Base-by-base conservation (phyloP, 2,113 vertebrate genomes). In the Spea bombifrons region DNA sequence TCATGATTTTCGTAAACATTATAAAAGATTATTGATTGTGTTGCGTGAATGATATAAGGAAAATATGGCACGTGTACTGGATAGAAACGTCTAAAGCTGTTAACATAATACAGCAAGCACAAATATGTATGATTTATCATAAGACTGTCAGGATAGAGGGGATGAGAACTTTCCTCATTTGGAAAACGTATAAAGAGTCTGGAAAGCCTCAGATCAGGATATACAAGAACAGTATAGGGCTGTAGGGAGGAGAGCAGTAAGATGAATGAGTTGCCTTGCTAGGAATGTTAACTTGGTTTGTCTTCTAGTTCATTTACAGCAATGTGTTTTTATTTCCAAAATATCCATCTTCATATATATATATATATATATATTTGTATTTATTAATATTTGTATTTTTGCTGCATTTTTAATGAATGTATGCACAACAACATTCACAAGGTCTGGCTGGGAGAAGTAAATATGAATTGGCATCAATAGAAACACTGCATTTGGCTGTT, bases 41-140 rank as follows among this genome's bases (percentile, higher is more conserved):
- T 52, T 71, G 50, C 17, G 47, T 71, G 49, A 52, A 57, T 71
- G 55, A 55, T 71, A 55, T 71, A 55, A 71, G 53, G 30, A 43
- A 30, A 45, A 30, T 3, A 50, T 49, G 17, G 5, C 15, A 53
- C 50, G 13, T 71, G 15, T 4, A 69, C 45, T 48, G 2, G 67
- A 12, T 50, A 48, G 49, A 52, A 50, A 50, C 13, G 48, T 10
- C 7, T 13, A 59, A 59, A 53, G 46, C 15, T 30, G 13, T 57
- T 71, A 53, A 53, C 17, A 10, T 10, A 71, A 55, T 17, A 70
- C 48, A 70, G 12, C 68, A 70, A 17, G n/a, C 68, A 15, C 16
- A 55, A 16, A 12, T 55, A 71, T 71, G 49, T 52, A 17, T 43
- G 17, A 55, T 71, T 16, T 16, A 71, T 72, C 70, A 55, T 9